Evolutionary conservation across 2,113 vertebrate species (phyloP), one percentile per base, ranked within the genome.

Genomic region (Martes martes): DNA sequence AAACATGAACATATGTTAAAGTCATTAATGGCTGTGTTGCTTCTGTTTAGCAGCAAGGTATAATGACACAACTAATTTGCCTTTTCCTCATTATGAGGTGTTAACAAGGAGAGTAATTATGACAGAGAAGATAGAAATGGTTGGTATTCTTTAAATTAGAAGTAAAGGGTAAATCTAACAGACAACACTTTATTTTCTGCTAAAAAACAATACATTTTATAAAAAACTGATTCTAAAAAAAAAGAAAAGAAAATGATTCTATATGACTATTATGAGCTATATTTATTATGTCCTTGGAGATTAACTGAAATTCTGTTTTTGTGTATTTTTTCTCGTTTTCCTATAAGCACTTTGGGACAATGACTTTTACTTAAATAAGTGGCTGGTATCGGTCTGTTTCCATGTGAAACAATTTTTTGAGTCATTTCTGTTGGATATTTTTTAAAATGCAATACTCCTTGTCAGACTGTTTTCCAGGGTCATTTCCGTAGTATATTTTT

Each of bases 1-100:
- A 99, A 98, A 95, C 96, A 97, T 63, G 94, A 97, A 81, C 97
- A 98, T 97, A 98, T 97, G 98, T 98, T 98, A 96, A 95, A 98
- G 95, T 95, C 98, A 94, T 98, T 98, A 98, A 97, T 87, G 96
- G 57, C 96, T 97, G 94, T 81, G 96, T 95, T 95, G 88, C 92
- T 97, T 96, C 96, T 94, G 97, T 16, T 96, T 96, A 98, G 97
- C 94, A 98, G 67, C 95, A 95, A 98, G 96, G 95, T 94, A 97
- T 97, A 78, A 96, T 96, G 97, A 95, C 97, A 97, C 1, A 0
- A 96, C 67, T 52, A 87, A 97, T 97, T 98, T 98, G 90, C 97
- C 95, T 97, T 91, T 81, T 85, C 36, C 97, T 97, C 89, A 94
- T 94, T 96, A 94, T 71, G 95, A 86, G 61, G 82, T 95, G 85